Evolutionary conservation across 2,888 invertebrate species (phyloP).

Genomic region (Drosophila meridiana): DNA sequence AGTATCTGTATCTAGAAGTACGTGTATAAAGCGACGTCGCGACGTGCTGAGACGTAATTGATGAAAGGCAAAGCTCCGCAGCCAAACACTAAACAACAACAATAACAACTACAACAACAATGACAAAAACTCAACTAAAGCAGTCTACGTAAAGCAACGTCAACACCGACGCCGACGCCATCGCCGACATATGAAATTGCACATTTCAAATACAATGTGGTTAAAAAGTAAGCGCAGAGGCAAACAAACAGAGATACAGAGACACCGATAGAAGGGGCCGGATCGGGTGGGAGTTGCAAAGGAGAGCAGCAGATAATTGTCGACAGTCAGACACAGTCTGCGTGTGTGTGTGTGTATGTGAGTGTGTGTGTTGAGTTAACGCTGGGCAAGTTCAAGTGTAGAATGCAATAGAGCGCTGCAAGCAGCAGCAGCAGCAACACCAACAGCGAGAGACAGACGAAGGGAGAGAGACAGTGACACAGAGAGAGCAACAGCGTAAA

Average conservation of each 20-base stretch:
- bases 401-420: conserved; percentile 76
- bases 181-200: conserved; percentile 72
- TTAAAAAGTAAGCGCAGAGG: conserved; percentile 72
- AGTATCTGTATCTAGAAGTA: conserved; percentile 16
- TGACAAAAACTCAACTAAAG: conserved; percentile 32
- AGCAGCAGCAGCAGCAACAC: conserved; percentile 20
- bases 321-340: conserved; percentile 45
- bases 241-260: conserved; percentile 59
- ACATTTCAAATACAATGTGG: conserved; percentile 80
- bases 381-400: conserved; percentile 80
- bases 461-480: background rate
- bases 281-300: background rate
- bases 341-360: conserved; percentile 26
- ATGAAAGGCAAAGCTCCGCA: conserved; percentile 66
- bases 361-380: conserved; percentile 56
- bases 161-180: background rate
- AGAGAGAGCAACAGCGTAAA: conserved; percentile 21
- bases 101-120: conserved; percentile 22
- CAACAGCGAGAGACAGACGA: conserved; percentile 10
- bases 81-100: conserved; percentile 29
- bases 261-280: background rate
- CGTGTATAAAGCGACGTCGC: conserved; percentile 23
- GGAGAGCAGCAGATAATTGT: conserved; percentile 55
- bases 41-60: conserved; percentile 66
- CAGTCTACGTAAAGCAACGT: conserved; percentile 42